Percentiles rank a stretch among this genome's conserved stretches.
Conservation (phyloP, 2,888 invertebrate genomes). For the Unio pictorum region DNA sequence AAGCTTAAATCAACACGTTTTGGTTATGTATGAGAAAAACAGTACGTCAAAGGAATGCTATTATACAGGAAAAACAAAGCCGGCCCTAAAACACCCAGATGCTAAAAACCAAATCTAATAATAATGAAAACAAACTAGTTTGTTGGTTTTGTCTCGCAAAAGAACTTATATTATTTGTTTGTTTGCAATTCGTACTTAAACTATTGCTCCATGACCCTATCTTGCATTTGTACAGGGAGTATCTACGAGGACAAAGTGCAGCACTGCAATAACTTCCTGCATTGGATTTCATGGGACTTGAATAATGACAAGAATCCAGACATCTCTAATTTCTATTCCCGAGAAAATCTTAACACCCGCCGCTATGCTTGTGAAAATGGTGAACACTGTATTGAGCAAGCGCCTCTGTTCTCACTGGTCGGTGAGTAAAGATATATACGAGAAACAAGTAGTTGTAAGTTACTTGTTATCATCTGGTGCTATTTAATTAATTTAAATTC, state of each 20-base stretch:
- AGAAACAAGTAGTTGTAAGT: background rate
- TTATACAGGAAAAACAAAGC: too few relatives aligned
- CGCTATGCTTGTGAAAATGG: conserved; percentile 41
- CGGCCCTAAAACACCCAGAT: too few relatives aligned
- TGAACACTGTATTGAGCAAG: conserved; percentile 46
- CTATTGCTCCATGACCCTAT: too few relatives aligned
- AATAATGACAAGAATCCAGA: conserved; percentile 34
- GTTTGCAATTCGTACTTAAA: too few relatives aligned
- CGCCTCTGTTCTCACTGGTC: conserved; percentile 49
- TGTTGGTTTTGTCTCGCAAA: background rate
- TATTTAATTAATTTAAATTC: too few relatives aligned
- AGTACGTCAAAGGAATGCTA: too few relatives aligned
- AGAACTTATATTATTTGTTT: background rate
- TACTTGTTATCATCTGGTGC: too few relatives aligned
- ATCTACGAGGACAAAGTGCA: conserved; percentile 44
- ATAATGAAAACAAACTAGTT: too few relatives aligned
- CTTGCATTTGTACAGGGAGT: conserved; percentile 25
- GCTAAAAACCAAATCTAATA: too few relatives aligned
- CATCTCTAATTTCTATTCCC: conserved; percentile 46
- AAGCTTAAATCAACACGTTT: too few relatives aligned
- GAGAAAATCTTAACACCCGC: conserved; percentile 34
- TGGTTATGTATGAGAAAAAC: too few relatives aligned
- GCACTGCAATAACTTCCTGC: conserved; percentile 54
- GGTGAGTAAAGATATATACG: conserved; percentile 28
- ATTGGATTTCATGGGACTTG: conserved; percentile 52